These are phyloP conservation scores for Endomychus coccineus DNA, from an alignment of 2,888 invertebrate species.

Conservation along the genomic window DNA sequence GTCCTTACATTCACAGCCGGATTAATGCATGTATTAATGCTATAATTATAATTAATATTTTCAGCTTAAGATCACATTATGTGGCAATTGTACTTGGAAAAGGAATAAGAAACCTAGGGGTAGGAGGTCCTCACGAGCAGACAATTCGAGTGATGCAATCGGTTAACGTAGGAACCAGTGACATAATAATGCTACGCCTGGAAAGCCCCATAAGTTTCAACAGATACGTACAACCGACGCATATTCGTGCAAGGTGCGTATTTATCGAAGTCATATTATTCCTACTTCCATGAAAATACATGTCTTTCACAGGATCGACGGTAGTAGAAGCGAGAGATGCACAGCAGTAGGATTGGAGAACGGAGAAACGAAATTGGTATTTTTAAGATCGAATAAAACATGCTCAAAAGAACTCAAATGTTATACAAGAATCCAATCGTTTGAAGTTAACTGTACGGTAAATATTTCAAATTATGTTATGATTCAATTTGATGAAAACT, in stretches of 20 bases:
- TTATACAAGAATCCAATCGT: too few relatives aligned
- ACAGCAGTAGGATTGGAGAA: slow-evolving; percentile 47
- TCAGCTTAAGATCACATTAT: slow-evolving; percentile 51
- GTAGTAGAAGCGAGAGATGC: slow-evolving; percentile 46
- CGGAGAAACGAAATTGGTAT: slow-evolving; percentile 47
- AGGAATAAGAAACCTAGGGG: slow-evolving; percentile 50
- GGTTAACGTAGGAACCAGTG: slow-evolving; percentile 50
- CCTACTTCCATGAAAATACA: too few relatives aligned
- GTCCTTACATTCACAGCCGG: too few relatives aligned
- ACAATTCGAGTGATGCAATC: slow-evolving; percentile 54
- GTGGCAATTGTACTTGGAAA: slow-evolving; percentile 62
- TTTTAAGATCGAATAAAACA: slow-evolving; percentile 46
- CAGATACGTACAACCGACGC: slow-evolving; percentile 59
- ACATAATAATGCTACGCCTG: slow-evolving; percentile 58
- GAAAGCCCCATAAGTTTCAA: slow-evolving; percentile 52
- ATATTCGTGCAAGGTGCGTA: slow-evolving; percentile 41
- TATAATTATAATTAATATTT: slow-evolving; percentile 8
- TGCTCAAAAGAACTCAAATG: slow-evolving; percentile 52
- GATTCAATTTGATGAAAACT: too few relatives aligned
- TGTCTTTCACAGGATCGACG: slow-evolving; percentile 7
- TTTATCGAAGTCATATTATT: too few relatives aligned
- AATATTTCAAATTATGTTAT: too few relatives aligned
- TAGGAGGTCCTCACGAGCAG: slow-evolving; percentile 64
- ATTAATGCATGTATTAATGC: neutral
- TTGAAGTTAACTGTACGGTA: too few relatives aligned